Evolutionary conservation across 2,888 invertebrate genomes (phyloP).

Genomic region (Amphiduros pacificus): DNA sequence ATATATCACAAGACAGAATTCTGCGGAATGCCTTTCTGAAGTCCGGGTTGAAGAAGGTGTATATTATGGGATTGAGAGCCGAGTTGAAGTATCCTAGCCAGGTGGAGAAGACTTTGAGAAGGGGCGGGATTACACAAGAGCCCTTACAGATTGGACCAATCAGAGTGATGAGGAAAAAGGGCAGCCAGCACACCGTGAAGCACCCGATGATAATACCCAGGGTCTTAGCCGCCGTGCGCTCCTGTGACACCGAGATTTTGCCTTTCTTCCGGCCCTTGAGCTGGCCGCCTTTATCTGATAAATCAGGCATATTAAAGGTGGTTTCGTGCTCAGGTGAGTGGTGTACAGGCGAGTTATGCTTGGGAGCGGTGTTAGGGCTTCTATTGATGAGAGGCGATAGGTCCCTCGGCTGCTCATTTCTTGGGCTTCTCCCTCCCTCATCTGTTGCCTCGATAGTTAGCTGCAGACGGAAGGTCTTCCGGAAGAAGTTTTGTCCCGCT

Average conservation of each 20-base stretch:
- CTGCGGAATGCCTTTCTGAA: slow-evolving; percentile 84
- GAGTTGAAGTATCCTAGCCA: slow-evolving; percentile 85
- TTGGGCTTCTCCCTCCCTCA: not conserved
- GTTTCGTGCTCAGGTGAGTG: no score
- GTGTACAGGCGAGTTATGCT: no score
- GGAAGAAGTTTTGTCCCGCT: not conserved
- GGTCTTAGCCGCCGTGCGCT: slow-evolving; percentile 77
- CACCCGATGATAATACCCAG: slow-evolving; percentile 94
- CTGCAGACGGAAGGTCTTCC: not conserved
- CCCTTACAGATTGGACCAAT: slow-evolving; percentile 60
- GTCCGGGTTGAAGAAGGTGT: slow-evolving; percentile 91
- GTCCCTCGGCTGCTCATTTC: not conserved
- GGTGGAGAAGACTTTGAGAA: slow-evolving; percentile 39
- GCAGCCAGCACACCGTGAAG: slow-evolving; percentile 89
- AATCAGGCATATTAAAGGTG: no score
- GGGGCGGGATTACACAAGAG: slow-evolving; percentile 55
- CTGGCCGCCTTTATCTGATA: no score
- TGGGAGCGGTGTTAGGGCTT: not conserved
- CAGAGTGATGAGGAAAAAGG: slow-evolving; percentile 88
- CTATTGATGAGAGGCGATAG: not conserved
- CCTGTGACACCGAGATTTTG: slow-evolving; percentile 39
- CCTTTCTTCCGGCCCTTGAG: not conserved
- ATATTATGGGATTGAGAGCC: slow-evolving; percentile 91
- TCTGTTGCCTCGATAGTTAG: not conserved
- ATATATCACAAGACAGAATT: slow-evolving; percentile 12